Percentiles rank a stretch among this genome's conserved stretches.
These are phyloP conservation scores for Achatina immaculata DNA, from an alignment of 1,140 invertebrate species.

Conservation along the genomic window DNA sequence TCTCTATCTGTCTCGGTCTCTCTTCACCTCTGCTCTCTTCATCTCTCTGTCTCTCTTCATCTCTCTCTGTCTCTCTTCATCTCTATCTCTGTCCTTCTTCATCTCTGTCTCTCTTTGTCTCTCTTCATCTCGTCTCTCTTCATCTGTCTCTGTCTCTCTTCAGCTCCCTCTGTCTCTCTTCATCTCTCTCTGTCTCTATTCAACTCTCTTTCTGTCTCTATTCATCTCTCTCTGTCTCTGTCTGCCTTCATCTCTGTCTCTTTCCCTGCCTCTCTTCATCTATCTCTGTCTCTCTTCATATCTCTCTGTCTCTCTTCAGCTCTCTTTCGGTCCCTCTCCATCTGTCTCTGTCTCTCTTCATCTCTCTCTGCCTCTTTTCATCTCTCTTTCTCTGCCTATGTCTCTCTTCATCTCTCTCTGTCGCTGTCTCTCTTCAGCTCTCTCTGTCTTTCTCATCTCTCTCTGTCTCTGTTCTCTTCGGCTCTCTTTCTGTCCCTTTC, in stretches of 20 bases:
- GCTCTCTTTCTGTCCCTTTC: not conserved
- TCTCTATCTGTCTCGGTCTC: not conserved
- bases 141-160: not conserved
- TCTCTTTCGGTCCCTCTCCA: not conserved
- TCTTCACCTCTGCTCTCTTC: not conserved
- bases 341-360: constrained; percentile 4
- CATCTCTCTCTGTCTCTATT: not conserved
- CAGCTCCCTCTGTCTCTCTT: constrained; percentile 10
- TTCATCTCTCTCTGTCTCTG: not conserved
- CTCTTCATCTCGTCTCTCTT: too few species aligned
- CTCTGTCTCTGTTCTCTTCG: constrained; percentile 1
- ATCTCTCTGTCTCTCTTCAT: not conserved
- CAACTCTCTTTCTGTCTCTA: not conserved
- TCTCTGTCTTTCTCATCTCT: not conserved
- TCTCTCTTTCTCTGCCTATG: constrained; percentile 1
- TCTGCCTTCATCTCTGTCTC: constrained; percentile 11
- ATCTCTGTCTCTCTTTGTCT: not conserved
- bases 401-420: constrained; percentile 11
- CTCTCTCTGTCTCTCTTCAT: constrained; percentile 6
- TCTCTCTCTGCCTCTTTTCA: not conserved
- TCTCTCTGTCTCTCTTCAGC: too few species aligned
- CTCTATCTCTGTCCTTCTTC: constrained; percentile 8
- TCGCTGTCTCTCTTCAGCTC: not conserved
- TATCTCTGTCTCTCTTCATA: too few species aligned
- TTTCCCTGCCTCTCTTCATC: not conserved